Conservation (phyloP, 2,797 vertebrate genomes). For the Cuniculus paca region DNA sequence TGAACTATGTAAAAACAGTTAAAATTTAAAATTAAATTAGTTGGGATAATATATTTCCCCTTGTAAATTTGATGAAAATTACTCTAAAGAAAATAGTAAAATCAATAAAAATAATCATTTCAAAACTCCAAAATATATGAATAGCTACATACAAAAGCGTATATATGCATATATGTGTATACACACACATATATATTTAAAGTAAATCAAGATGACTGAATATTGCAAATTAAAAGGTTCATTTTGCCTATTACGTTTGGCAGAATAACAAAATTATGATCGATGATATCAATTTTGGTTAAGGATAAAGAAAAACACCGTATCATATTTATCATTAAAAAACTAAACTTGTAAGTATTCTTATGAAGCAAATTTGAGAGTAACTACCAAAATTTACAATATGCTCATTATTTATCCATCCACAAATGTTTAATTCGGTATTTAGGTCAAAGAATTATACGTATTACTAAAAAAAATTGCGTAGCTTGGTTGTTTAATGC, state of each 20-base stretch:
- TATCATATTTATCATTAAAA: background rate
- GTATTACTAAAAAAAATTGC: background rate
- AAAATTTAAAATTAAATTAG: background rate
- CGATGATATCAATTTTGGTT: background rate
- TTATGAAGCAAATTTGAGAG: background rate
- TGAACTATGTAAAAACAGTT: conserved; percentile 3
- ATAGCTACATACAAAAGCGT: background rate
- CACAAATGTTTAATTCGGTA: background rate
- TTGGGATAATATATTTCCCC: background rate
- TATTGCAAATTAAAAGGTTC: background rate
- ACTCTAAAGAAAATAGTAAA: background rate
- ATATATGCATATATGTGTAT: background rate
- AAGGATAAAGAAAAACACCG: background rate
- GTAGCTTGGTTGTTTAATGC: background rate
- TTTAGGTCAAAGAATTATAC: background rate
- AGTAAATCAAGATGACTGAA: background rate
- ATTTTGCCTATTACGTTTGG: background rate
- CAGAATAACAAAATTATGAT: background rate
- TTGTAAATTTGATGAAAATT: background rate
- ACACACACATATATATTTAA: background rate
- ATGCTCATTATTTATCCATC: background rate
- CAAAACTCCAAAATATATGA: background rate
- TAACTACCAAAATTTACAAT: background rate
- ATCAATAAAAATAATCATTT: background rate
- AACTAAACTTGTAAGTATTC: conserved; percentile 3